Percentiles rank a stretch among this genome's conserved stretches.
Conservation (phyloP, 2,113 vertebrate genomes). For the Plectropomus leopardus region DNA sequence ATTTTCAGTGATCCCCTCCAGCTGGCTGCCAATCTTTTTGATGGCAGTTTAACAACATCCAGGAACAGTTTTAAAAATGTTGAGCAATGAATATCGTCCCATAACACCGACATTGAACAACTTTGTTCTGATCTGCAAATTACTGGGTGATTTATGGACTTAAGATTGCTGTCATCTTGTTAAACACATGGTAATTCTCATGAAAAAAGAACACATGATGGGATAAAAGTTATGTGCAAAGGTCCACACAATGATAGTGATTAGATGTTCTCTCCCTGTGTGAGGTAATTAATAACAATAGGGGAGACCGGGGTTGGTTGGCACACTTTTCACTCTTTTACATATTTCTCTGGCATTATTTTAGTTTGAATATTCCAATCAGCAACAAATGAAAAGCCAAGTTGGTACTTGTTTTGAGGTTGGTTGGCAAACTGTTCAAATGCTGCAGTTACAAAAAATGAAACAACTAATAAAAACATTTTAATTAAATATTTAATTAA, state of each 20-base stretch:
- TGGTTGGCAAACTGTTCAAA: no score
- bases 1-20: constrained; percentile 56
- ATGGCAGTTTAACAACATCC: constrained; percentile 29
- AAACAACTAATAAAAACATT: no score
- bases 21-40: constrained; percentile 50
- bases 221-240: not conserved
- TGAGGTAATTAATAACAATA: no score
- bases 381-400: no score
- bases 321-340: no score
- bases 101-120: constrained; percentile 23
- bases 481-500: no score
- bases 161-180: not conserved
- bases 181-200: constrained; percentile 6
- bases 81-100: constrained; percentile 15
- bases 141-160: constrained; percentile 12
- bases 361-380: no score
- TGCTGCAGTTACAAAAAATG: no score
- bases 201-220: not conserved
- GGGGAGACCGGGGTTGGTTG: no score
- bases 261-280: not conserved
- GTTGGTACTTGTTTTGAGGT: no score
- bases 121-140: constrained; percentile 16
- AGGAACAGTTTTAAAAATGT: constrained; percentile 23
- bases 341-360: no score
- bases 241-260: not conserved